Evolutionary conservation across 2,113 vertebrate genomes (phyloP).

Genomic region (Numenius arquata): DNA sequence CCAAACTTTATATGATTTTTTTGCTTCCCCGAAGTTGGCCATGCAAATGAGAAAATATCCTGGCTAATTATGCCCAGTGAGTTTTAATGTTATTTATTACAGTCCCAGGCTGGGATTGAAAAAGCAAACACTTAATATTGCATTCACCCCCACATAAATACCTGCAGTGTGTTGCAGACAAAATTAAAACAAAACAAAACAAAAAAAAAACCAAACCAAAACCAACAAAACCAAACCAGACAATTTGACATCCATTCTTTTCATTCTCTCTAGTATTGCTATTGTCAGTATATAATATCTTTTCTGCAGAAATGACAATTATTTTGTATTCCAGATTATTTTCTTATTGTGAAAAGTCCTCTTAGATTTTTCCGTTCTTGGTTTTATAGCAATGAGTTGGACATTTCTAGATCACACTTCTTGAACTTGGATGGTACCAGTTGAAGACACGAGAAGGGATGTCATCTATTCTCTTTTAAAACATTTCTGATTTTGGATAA

Average conservation of each 20-base stretch:
- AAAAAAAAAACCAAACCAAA: background rate
- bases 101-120: background rate
- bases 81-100: constrained; percentile 43
- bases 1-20: background rate
- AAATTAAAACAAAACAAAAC: background rate
- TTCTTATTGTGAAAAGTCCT: background rate
- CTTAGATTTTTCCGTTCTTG: background rate
- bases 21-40: background rate
- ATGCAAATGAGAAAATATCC: background rate
- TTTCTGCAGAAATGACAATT: background rate
- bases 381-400: background rate
- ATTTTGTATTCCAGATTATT: background rate
- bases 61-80: constrained; percentile 42
- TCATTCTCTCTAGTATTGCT: background rate
- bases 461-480: background rate
- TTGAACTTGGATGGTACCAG: background rate
- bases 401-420: background rate
- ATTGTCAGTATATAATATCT: background rate
- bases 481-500: background rate
- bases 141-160: background rate
- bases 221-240: no score
- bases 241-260: background rate
- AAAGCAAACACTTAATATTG: background rate
- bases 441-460: background rate
- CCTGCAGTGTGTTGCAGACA: background rate